Percentiles rank a stretch among this genome's conserved stretches.
These are phyloP conservation scores for Mesoligia furuncula DNA, from an alignment of 2,888 invertebrate species.

Conservation along the genomic window DNA sequence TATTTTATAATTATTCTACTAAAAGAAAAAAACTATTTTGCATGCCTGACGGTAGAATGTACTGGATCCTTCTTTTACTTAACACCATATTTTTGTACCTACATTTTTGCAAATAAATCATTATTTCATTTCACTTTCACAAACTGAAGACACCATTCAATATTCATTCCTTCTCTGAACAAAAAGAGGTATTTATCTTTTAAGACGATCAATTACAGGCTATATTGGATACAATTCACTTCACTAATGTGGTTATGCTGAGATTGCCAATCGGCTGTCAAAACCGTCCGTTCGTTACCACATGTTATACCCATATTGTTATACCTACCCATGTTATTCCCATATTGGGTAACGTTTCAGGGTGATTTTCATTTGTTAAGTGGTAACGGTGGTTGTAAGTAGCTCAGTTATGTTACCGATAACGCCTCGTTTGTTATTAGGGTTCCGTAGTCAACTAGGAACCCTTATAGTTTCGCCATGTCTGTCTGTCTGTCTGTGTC, in stretches of 20 bases:
- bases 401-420: neutral
- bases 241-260: conserved; percentile 31
- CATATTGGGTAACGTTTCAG: neutral
- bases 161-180: neutral
- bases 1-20: no score
- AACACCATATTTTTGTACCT: no score
- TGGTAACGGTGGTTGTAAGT: neutral
- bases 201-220: neutral
- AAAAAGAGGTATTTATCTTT: neutral
- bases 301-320: conserved; percentile 13
- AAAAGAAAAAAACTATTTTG: no score
- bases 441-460: no score
- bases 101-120: no score
- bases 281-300: conserved; percentile 14
- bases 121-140: no score
- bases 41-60: no score
- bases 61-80: no score
- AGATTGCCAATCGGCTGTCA: conserved; percentile 39
- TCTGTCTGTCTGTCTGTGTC: no score
- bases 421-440: neutral
- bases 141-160: neutral
- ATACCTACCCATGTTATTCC: conserved; percentile 17
- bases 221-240: neutral
- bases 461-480: no score
- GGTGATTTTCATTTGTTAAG: neutral